These are phyloP conservation scores for Linnaemya vulpina DNA, from an alignment of 2,888 invertebrate genomes.

Conservation along the genomic window DNA sequence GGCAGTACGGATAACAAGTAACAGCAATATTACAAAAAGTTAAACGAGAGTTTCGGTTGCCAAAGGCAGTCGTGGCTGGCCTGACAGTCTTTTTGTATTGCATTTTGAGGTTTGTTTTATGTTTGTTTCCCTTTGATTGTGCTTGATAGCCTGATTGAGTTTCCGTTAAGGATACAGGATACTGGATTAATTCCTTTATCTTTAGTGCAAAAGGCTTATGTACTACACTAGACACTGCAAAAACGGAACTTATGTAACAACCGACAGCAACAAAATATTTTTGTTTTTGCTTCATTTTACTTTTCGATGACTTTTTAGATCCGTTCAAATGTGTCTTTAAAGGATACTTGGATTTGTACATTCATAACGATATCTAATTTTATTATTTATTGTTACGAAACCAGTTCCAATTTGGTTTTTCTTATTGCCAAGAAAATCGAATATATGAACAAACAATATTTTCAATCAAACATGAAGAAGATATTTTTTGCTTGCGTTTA, in stretches of 20 bases:
- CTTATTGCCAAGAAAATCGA: no score
- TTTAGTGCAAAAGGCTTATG: constrained; percentile 19
- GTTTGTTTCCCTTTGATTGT: constrained; percentile 43
- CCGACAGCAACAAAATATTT: background rate
- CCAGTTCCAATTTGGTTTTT: constrained; percentile 7
- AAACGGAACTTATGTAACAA: constrained; percentile 17
- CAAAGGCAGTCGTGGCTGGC: constrained; percentile 11
- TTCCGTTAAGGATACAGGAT: constrained; percentile 68
- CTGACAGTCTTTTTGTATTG: constrained; percentile 9
- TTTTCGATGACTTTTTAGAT: constrained; percentile 43
- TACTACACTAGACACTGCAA: background rate
- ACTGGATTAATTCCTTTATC: constrained; percentile 53
- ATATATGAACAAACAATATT: background rate
- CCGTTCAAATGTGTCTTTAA: constrained; percentile 18
- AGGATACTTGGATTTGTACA: constrained; percentile 31
- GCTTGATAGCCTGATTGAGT: constrained; percentile 56
- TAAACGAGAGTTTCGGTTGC: constrained; percentile 32
- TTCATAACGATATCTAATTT: constrained; percentile 19
- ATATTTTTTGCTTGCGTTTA: background rate
- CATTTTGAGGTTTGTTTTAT: constrained; percentile 48
- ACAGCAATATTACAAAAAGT: background rate
- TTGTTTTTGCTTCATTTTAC: constrained; percentile 1
- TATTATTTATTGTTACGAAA: constrained; percentile 4
- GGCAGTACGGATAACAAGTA: background rate
- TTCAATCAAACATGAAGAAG: background rate